phyloP scores from a whole-genome alignment of 1,140 invertebrate genomes.

The Rhopalosiphum padi region DNA sequence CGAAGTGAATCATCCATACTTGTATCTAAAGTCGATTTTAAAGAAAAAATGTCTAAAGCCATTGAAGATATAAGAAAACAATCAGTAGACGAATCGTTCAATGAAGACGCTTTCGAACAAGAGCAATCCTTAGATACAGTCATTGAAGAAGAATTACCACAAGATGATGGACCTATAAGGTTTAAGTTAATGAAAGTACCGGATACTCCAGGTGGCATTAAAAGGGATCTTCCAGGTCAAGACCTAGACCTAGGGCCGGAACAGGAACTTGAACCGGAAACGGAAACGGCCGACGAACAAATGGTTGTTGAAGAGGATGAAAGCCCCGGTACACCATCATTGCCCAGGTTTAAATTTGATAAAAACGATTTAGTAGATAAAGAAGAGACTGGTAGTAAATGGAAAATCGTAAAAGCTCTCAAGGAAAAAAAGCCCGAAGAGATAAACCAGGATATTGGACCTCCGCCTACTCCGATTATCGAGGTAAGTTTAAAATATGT shows the following conservation, averaged over 20 bases:
- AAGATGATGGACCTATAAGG: constrained; percentile 15
- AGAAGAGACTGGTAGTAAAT: constrained; percentile 75
- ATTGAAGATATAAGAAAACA: constrained; percentile 76
- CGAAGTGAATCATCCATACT: constrained; percentile 60
- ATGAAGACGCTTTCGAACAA: constrained; percentile 18
- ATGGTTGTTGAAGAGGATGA: constrained; percentile 55
- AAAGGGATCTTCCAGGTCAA: constrained; percentile 14
- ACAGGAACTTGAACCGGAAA: constrained; percentile 4
- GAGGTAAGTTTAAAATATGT: constrained; percentile 55
- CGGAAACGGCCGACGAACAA: constrained; percentile 22
- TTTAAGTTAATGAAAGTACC: constrained; percentile 49
- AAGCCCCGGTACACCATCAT: constrained; percentile 63
- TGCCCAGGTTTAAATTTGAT: constrained; percentile 69
- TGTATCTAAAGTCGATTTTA: constrained; percentile 40
- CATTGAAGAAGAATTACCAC: constrained; percentile 50
- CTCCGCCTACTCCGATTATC: constrained; percentile 62
- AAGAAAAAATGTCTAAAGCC: constrained; percentile 64
- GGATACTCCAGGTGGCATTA: background rate
- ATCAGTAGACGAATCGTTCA: constrained; percentile 78
- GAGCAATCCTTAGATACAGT: constrained; percentile 20
- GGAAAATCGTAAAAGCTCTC: constrained; percentile 86
- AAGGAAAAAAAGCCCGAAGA: constrained; percentile 90
- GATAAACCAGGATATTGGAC: constrained; percentile 69
- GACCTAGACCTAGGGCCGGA: background rate
- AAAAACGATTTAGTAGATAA: constrained; percentile 59